Base-by-base conservation (phyloP, 2,888 invertebrate species). In the Lithophane leautieri region DNA sequence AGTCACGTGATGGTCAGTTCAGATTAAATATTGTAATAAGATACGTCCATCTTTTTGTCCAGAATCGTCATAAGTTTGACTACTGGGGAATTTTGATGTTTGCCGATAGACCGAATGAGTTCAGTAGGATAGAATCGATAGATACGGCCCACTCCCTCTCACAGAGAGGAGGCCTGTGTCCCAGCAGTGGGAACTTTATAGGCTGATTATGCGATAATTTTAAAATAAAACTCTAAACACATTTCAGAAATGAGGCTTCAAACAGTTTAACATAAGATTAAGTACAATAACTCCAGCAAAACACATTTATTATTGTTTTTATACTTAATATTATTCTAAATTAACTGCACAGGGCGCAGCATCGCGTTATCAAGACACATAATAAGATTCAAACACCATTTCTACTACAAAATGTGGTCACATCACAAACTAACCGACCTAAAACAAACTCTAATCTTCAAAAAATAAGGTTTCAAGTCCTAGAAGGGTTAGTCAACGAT, bases 1-100 rank as follows among this genome's bases (percentile, higher is more conserved):
- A 82, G 85, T 79, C 81, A 83, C 81, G 65, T 79, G 86, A 86
- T 86, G 81, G 81, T 85, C 81, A 83, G n/a, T 73, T 66, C 60
- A 79, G 86, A 86, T 86, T 72, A 81, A 54, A 71, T 78, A 84
- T 81, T 86, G 81, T 83, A 83, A 84, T 77, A 68, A 75, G 76
- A 80, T 83, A 73, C 58, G 83, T 79, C 68, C 66, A 50, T 83
- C 69, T 68, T 62, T 75, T 79, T 70, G 61, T 62, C 65, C 22
- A 44, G 62, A 44, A 52, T 69, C 67, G 25, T 78, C 82, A 60
- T 47, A 74, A 71, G 71, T 61, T 65, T 71, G 52, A 78, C 79
- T 76, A 75, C 76, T 58, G 75, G 44, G 58, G 61, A 28, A 61
- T 71, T 50, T 44, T 52, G 50, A 66, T 80, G 74, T 70, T 69